Evolutionary conservation across 2,797 vertebrate species (phyloP), one percentile per base, ranked within the genome.

Genomic region (Salarias fasciatus): DNA sequence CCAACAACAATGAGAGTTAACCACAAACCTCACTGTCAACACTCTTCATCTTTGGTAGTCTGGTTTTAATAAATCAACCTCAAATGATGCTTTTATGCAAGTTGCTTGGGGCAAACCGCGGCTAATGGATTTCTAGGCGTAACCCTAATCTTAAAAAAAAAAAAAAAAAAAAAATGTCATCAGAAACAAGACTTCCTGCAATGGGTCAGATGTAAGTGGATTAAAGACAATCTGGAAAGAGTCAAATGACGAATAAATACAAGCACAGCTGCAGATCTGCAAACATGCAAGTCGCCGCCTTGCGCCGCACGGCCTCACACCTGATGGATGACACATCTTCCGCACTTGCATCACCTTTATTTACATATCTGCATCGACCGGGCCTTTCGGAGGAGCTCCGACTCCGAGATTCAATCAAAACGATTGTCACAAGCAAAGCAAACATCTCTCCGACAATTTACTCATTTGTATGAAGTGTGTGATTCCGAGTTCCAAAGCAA

Each of bases 391-490:
- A 14, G 28, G 30, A 12, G 18, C 18, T 24, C 18, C 2, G 18
- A 24, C 18, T 24, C 14, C 59, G 1, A 0, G 57, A 49, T 54
- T 31, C 29, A 64, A 55, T 79, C 53, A 51, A 33, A 36, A 24
- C 18, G 6, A 53, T 9, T 2, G 7, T 38, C 14, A 41, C 46
- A 61, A 50, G 53, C 51, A 67, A 81, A 76, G 53, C 53, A 72
- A 66, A 66, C 50, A 30, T 29, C n/a, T n/a, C 18, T 57, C 37
- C 40, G 60, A 30, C 69, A 79, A 55, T 84, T 83, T 59, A 11
- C 11, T 72, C 36, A 38, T 75, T 68, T 76, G 38, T 56, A 48
- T 14, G n/a, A 69, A 63, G 44, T 59, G 65, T 67, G 11, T 14
- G 55, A 42, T 71, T 45, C 66, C 0, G 11, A 56, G 44, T 45